A percentile compares a stretch with the other conserved stretches of the same genome.
Conservation (phyloP, 2,113 vertebrate genomes). For the Ammodytes dubius region DNA sequence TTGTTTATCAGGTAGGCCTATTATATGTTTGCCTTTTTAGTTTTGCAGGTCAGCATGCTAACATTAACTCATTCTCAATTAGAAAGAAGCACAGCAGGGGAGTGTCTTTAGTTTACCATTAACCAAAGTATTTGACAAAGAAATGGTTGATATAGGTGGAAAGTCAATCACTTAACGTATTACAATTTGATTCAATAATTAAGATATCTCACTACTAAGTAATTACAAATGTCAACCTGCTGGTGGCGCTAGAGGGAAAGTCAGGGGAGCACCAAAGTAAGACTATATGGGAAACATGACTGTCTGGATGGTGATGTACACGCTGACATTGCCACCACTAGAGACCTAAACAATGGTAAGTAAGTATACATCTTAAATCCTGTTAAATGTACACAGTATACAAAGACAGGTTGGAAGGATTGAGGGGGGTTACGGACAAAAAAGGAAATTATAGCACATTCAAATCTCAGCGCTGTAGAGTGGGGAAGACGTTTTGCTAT, state of each 20-base stretch:
- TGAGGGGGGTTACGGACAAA: background rate
- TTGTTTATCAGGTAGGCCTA: background rate
- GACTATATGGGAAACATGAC: background rate
- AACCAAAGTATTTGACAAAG: background rate
- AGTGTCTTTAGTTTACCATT: background rate
- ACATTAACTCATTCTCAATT: background rate
- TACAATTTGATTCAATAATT: background rate
- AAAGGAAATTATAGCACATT: constrained; percentile 33
- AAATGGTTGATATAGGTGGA: background rate
- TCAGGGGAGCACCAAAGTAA: background rate
- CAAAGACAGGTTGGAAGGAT: background rate
- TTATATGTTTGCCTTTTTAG: background rate
- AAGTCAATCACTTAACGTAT: background rate
- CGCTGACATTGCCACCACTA: background rate
- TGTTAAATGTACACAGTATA: background rate
- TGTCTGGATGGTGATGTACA: no score
- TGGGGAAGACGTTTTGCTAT: background rate
- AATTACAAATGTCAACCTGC: background rate
- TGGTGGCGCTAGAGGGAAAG: background rate
- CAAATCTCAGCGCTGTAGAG: background rate
- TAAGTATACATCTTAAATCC: background rate
- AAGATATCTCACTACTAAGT: background rate
- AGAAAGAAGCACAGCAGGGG: background rate
- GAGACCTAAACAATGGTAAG: background rate
- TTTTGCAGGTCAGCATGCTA: background rate